Evolutionary conservation across 2,888 invertebrate species (phyloP).

Genomic region (Craniophora ligustri): DNA sequence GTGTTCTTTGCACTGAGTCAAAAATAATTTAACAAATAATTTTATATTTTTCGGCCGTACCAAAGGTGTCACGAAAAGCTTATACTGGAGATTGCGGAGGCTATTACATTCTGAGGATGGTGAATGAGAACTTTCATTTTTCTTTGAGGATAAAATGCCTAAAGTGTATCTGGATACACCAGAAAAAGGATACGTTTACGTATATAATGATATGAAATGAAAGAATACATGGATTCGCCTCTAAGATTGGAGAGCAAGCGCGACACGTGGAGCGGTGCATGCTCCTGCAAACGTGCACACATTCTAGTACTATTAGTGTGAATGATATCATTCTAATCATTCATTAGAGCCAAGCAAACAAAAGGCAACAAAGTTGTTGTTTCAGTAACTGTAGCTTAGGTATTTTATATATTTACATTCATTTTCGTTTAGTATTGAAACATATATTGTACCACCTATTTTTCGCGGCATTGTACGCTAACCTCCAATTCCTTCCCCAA

Average conservation of each 20-base stretch:
- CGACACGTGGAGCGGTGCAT: constrained; percentile 45
- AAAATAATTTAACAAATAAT: too few species aligned
- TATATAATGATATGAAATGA: constrained; percentile 10
- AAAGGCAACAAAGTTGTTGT: constrained; percentile 34
- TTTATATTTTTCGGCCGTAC: too few species aligned
- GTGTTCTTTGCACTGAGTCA: too few species aligned
- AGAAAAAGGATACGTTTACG: constrained; percentile 3
- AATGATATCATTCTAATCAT: constrained; percentile 60
- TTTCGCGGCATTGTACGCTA: too few species aligned
- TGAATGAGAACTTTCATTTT: too few species aligned
- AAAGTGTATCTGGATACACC: too few species aligned
- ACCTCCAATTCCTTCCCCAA: too few species aligned
- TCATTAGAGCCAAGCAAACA: constrained; percentile 52
- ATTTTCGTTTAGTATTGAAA: constrained; percentile 8
- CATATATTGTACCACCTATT: neutral
- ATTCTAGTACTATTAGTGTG: constrained; percentile 53
- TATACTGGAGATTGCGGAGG: too few species aligned
- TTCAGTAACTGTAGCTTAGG: neutral
- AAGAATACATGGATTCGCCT: constrained; percentile 18
- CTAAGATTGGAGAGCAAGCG: constrained; percentile 20
- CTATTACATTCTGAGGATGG: too few species aligned
- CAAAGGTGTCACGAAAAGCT: too few species aligned
- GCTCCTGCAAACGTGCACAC: constrained; percentile 42
- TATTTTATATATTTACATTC: too few species aligned
- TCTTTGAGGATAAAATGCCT: too few species aligned